These are phyloP conservation scores for Parus major DNA, from an alignment of 2,113 vertebrate species.

Conservation along the genomic window DNA sequence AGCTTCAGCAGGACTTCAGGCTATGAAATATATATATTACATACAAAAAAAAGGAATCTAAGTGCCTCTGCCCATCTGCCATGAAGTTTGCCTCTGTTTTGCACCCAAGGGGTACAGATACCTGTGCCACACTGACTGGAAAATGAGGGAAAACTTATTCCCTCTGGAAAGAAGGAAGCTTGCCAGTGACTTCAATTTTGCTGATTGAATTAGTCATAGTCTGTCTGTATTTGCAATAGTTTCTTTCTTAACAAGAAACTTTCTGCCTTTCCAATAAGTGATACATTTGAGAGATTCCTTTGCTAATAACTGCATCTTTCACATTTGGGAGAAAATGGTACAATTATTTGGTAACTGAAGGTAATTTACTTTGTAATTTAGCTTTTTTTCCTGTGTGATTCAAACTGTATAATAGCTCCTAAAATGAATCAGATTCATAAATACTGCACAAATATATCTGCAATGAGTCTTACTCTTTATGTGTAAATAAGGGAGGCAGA, in stretches of 20 bases:
- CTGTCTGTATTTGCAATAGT: background rate
- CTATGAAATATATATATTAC: background rate
- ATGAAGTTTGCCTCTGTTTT: background rate
- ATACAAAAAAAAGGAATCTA: fast-evolving
- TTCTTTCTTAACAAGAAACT: background rate
- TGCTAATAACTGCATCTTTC: background rate
- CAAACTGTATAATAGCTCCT: background rate
- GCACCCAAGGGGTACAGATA: background rate
- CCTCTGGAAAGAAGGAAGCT: background rate
- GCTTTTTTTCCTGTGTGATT: background rate
- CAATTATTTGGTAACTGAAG: background rate
- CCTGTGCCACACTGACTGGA: background rate
- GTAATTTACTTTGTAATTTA: background rate
- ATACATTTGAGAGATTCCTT: background rate
- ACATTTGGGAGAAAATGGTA: background rate
- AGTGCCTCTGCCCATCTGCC: background rate
- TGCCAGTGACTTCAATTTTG: background rate
- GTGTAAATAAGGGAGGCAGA: background rate
- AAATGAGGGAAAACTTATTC: background rate
- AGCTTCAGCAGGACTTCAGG: background rate
- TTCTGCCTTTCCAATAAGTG: background rate
- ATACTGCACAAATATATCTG: background rate
- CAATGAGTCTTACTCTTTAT: background rate
- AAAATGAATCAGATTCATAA: background rate
- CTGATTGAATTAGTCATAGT: background rate